phyloP scores from a whole-genome alignment of 2,113 vertebrate genomes.

The Candoia aspera region DNA sequence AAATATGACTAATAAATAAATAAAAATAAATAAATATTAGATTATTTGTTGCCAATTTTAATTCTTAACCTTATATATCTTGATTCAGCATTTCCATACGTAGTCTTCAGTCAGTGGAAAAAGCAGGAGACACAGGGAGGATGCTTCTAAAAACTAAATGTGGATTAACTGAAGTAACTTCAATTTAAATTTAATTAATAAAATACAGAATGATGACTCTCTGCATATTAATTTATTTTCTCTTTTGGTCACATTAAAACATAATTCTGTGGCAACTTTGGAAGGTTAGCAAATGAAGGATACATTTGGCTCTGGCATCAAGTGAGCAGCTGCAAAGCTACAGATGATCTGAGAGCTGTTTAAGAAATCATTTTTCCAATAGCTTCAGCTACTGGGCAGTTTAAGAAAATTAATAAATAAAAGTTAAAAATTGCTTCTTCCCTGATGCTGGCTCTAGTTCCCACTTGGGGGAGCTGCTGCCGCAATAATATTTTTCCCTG shows the following conservation, averaged over 20 bases:
- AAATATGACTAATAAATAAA: too few species aligned
- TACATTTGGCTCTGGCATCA: background rate
- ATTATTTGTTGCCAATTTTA: background rate
- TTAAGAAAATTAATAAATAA: background rate
- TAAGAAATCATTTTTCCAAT: background rate
- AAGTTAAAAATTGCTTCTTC: background rate
- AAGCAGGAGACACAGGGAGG: background rate
- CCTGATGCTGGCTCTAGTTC: background rate
- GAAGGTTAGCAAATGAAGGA: background rate
- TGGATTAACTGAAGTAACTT: background rate
- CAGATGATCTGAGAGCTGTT: background rate
- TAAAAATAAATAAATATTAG: background rate
- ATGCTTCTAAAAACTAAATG: background rate
- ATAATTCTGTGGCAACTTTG: background rate
- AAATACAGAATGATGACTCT: background rate
- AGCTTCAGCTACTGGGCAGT: background rate
- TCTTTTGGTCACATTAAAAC: background rate
- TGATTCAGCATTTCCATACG: background rate
- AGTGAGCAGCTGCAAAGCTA: background rate
- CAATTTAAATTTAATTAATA: background rate
- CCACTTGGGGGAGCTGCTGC: constrained; percentile 35
- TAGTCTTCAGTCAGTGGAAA: background rate
- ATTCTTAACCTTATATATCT: background rate
- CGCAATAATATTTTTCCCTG: constrained; percentile 1
- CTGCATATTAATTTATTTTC: background rate